A percentile compares a stretch with the other conserved stretches of the same genome.
These are phyloP conservation scores for Cyphomyrus discorhynchus DNA, from an alignment of 2,113 vertebrate genomes.

Conservation along the genomic window DNA sequence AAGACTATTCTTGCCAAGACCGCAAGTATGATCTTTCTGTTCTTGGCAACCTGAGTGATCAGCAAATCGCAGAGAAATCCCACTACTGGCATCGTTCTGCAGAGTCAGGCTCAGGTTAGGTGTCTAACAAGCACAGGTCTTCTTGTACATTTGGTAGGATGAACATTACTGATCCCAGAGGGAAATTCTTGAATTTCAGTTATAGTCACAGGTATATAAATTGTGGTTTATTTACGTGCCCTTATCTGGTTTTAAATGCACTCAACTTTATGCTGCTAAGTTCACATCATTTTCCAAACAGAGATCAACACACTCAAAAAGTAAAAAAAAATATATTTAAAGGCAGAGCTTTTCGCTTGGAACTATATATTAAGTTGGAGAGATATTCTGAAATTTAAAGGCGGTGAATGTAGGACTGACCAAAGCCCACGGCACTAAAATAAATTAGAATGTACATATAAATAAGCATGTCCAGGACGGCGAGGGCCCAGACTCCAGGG, in stretches of 20 bases:
- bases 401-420: neutral
- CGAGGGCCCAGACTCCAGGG: neutral
- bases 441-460: neutral
- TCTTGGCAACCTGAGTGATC: neutral
- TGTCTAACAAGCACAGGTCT: neutral
- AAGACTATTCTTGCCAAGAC: neutral
- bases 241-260: neutral
- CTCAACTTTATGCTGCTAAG: neutral
- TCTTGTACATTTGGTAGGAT: neutral
- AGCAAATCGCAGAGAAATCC: neutral
- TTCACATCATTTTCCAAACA: neutral
- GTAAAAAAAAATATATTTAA: neutral
- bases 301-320: neutral
- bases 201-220: neutral
- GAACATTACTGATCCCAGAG: neutral
- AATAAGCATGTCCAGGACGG: neutral
- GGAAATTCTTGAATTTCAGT: neutral
- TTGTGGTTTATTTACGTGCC: neutral
- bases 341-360: neutral
- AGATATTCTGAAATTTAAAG: neutral
- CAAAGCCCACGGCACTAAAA: neutral
- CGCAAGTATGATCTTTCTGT: neutral
- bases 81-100: neutral
- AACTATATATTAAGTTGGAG: neutral
- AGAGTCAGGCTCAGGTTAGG: neutral